Evolutionary conservation across 2,113 vertebrate species (phyloP).

Genomic region (Ahaetulla prasina): DNA sequence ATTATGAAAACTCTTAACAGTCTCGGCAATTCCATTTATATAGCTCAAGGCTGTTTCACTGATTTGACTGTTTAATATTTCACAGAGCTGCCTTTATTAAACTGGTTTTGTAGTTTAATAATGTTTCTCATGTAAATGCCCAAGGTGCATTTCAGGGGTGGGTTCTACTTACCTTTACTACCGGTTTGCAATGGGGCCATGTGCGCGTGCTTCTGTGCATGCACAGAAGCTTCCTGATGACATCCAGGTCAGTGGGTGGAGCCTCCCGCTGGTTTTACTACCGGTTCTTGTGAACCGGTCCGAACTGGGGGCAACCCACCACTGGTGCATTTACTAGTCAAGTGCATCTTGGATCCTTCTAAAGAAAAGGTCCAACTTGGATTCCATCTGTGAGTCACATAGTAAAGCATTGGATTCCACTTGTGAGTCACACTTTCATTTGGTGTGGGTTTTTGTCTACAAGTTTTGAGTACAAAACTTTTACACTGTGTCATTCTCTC

Average conservation of each 20-base stretch:
- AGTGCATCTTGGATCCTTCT: not conserved
- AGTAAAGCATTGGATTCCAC: not conserved
- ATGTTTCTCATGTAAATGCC: not conserved
- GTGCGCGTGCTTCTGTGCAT: too few species aligned
- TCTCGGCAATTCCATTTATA: not conserved
- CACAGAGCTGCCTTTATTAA: not conserved
- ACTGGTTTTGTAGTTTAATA: not conserved
- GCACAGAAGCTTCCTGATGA: too few species aligned
- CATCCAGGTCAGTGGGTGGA: too few species aligned
- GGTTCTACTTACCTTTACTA: too few species aligned
- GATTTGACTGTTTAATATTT: conserved; percentile 16
- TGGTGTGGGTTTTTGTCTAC: not conserved
- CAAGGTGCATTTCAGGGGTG: not conserved
- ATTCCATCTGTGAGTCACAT: not conserved
- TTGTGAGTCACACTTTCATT: not conserved
- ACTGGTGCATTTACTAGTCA: too few species aligned
- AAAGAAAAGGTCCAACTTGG: not conserved
- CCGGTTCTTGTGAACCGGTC: too few species aligned
- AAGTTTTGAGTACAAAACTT: not conserved
- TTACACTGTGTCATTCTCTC: too few species aligned
- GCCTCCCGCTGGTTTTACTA: too few species aligned
- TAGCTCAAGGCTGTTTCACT: not conserved
- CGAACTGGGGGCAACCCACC: too few species aligned
- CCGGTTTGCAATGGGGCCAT: too few species aligned
- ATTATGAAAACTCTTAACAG: conserved; percentile 6